Evolutionary conservation across 1,140 invertebrate genomes (phyloP), one percentile per base, ranked within the genome.

Genomic region (Habropoda laboriosa): DNA sequence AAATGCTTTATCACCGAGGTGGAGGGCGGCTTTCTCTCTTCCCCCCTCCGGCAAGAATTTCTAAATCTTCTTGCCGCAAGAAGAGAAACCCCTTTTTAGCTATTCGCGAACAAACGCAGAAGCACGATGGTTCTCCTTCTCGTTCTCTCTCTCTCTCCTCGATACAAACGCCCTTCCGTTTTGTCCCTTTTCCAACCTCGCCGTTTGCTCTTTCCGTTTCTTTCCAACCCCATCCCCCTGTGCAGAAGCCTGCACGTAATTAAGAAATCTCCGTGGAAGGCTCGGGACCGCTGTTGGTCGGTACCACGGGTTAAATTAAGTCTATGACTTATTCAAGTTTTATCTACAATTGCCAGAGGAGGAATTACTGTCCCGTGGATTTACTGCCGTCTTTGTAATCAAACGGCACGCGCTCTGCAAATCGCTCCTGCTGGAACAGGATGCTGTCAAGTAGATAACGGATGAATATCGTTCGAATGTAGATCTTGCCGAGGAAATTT

Each of bases 281-380:
- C 83, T 88, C 70, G 35, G 78, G 66, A 79, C 84, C 86, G 72
- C 74, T 80, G 84, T 88, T 82, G 79, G 82, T 88, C 82, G 85
- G 58, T 84, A 77, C 81, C 79, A 83, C 83, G 86, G 80, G 87
- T 88, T 92, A 91, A 92, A 91, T 93, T 92, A 93, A 93, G 89
- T 90, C 92, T 91, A 92, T 93, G 91, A 93, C 92, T 92, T 93
- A 93, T 92, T 92, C 89, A 88, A 90, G 86, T 92, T 93, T 93
- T 93, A 93, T 93, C 92, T 92, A 89, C 90, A 90, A 92, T 92
- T 93, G 91, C 91, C 92, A 92, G 90, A 87, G 89, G 82, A 89
- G 87, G 79, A 89, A 86, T 86, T 86, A 80, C 84, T 47, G 67
- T 40, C 66, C 60, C 57, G 61, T 80, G 78, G 81, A 88, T 88